These are phyloP conservation scores for Oxycera nigricornis DNA, from an alignment of 2,888 invertebrate species.

Conservation along the genomic window DNA sequence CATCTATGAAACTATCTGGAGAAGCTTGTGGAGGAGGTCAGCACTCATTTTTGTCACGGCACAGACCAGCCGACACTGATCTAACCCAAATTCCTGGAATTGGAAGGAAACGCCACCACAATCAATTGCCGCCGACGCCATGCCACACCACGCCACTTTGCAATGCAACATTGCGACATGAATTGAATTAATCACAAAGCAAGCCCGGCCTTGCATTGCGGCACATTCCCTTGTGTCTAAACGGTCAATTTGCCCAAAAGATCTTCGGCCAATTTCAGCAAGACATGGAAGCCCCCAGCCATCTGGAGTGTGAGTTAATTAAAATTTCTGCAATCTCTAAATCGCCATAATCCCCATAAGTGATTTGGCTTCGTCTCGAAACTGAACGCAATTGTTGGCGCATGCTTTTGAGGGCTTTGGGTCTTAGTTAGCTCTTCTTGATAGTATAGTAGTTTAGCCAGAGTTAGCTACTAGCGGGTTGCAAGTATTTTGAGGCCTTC, in stretches of 20 bases:
- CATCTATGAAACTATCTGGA: too few relatives aligned
- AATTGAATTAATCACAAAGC: conserved; percentile 21
- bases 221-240: conserved; percentile 21
- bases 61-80: not conserved
- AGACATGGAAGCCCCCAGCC: not conserved
- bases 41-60: not conserved
- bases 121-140: conserved; percentile 26
- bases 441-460: too few relatives aligned
- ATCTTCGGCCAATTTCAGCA: conserved; percentile 1
- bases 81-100: conserved; percentile 25
- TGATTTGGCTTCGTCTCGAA: conserved; percentile 13
- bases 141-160: not conserved
- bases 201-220: not conserved
- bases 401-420: too few relatives aligned
- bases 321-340: conserved; percentile 34
- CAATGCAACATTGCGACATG: conserved; percentile 13
- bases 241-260: conserved; percentile 5
- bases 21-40: not conserved
- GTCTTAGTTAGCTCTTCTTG: too few relatives aligned
- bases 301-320: conserved; percentile 33
- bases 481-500: too few relatives aligned
- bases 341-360: conserved; percentile 16
- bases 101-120: conserved; percentile 18
- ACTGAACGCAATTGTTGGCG: too few relatives aligned
- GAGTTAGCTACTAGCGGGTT: too few relatives aligned